A percentile compares a stretch with the other conserved stretches of the same genome.
Evolutionary conservation across 2,888 invertebrate genomes (phyloP).

Genomic region (Invenusta paracnida): DNA sequence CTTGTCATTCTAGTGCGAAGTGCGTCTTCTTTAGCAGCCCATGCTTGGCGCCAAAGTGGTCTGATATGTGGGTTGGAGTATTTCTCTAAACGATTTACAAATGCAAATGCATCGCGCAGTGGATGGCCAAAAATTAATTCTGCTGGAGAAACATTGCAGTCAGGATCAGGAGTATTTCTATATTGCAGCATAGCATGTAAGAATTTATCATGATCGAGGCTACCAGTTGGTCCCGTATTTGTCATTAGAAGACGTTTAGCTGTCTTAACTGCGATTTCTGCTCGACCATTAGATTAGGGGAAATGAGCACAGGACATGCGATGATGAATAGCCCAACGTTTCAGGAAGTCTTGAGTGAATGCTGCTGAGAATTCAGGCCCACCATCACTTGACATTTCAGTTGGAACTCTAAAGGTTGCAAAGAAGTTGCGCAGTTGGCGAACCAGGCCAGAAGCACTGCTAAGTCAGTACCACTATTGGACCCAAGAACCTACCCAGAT

Average conservation of each 20-base stretch:
- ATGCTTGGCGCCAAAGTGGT: neutral
- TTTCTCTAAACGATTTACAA: slow-evolving; percentile 45
- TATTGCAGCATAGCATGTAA: slow-evolving; percentile 45
- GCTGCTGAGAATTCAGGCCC: slow-evolving; percentile 46
- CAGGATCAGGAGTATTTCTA: slow-evolving; percentile 46
- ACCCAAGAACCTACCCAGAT: slow-evolving; percentile 46
- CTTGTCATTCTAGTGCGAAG: slow-evolving; percentile 41
- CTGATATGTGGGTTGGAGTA: slow-evolving; percentile 27
- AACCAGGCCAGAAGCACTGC: slow-evolving; percentile 46
- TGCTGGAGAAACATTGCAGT: slow-evolving; percentile 47
- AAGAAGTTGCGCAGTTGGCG: slow-evolving; percentile 44
- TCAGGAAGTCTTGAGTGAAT: slow-evolving; percentile 46
- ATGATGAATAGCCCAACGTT: no score
- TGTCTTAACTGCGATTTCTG: slow-evolving; percentile 47
- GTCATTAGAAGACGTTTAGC: slow-evolving; percentile 46
- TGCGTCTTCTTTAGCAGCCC: neutral
- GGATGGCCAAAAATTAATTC: slow-evolving; percentile 45
- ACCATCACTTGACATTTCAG: slow-evolving; percentile 46
- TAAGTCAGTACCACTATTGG: slow-evolving; percentile 38
- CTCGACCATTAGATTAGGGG: neutral
- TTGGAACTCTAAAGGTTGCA: slow-evolving; percentile 47
- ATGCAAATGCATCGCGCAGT: slow-evolving; percentile 40
- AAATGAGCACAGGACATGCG: no score
- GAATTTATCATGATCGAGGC: neutral
- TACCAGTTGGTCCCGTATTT: neutral